Conservation (phyloP, 2,888 invertebrate species). For the Dusona sp. region DNA sequence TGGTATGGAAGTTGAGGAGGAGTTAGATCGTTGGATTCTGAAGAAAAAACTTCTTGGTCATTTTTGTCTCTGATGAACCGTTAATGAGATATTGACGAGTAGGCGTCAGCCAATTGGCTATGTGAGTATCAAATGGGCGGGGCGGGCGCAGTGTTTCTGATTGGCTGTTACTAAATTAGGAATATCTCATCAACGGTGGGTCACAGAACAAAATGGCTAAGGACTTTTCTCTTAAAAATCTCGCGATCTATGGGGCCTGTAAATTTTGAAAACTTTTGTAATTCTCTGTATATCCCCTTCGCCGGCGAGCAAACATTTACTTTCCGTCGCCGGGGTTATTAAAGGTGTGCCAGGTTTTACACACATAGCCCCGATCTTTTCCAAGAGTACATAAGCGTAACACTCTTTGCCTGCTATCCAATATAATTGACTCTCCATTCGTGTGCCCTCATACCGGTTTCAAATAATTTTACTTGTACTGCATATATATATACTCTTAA, state of each 20-base stretch:
- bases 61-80: neutral
- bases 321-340: constrained; percentile 58
- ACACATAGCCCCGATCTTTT: constrained; percentile 41
- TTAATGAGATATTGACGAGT: neutral
- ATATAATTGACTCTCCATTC: constrained; percentile 58
- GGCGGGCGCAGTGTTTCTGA: neutral
- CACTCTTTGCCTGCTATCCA: constrained; percentile 35
- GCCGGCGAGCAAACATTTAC: constrained; percentile 63
- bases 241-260: neutral
- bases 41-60: neutral
- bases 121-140: neutral
- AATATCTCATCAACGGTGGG: neutral
- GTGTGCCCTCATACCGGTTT: constrained; percentile 51
- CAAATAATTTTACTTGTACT: constrained; percentile 42
- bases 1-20: neutral
- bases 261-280: neutral
- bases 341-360: constrained; percentile 53
- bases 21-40: neutral
- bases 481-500: constrained; percentile 19
- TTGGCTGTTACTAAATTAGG: neutral
- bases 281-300: constrained; percentile 44
- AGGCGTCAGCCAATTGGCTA: neutral
- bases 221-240: neutral
- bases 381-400: constrained; percentile 26
- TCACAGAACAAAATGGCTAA: neutral